phyloP scores from a whole-genome alignment of 2,888 invertebrate genomes.

The Coelogynopora nodosa region DNA sequence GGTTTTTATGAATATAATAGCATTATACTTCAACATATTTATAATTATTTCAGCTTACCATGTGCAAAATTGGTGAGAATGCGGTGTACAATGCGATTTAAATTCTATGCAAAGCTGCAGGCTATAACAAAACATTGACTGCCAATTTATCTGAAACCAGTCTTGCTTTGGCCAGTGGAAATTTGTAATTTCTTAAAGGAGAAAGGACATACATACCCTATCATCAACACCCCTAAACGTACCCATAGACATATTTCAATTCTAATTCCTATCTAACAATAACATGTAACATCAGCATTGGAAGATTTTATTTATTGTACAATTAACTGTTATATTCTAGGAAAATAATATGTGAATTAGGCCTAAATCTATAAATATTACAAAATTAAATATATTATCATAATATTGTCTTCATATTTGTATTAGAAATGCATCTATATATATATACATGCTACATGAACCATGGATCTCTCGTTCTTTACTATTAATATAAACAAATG shows the following conservation, averaged over 20 bases:
- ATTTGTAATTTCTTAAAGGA: conserved; percentile 19
- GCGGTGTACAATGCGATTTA: background rate
- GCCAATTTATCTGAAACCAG: conserved; percentile 6
- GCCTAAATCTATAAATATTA: conserved; percentile 16
- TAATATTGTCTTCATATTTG: conserved; percentile 29
- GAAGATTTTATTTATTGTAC: conserved; percentile 25
- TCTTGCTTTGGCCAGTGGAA: conserved; percentile 28
- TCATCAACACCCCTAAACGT: background rate
- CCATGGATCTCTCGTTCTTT: conserved; percentile 16
- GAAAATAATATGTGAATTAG: background rate
- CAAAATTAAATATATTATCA: conserved; percentile 25
- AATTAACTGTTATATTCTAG: conserved; percentile 19
- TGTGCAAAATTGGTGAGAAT: background rate
- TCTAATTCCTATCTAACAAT: conserved; percentile 6
- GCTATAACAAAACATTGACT: conserved; percentile 8
- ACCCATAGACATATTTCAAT: conserved; percentile 15
- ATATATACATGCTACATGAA: conserved; percentile 12
- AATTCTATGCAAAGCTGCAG: conserved; percentile 25
- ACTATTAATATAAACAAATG: background rate
- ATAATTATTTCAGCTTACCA: background rate
- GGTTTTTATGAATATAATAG: background rate
- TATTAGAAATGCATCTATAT: conserved; percentile 20
- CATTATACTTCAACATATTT: background rate
- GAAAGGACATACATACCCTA: conserved; percentile 23
- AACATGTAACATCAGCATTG: conserved; percentile 8